Evolutionary conservation across 2,888 invertebrate genomes (phyloP), one percentile per base, ranked within the genome.

Genomic region (Tenthredo mesomela): DNA sequence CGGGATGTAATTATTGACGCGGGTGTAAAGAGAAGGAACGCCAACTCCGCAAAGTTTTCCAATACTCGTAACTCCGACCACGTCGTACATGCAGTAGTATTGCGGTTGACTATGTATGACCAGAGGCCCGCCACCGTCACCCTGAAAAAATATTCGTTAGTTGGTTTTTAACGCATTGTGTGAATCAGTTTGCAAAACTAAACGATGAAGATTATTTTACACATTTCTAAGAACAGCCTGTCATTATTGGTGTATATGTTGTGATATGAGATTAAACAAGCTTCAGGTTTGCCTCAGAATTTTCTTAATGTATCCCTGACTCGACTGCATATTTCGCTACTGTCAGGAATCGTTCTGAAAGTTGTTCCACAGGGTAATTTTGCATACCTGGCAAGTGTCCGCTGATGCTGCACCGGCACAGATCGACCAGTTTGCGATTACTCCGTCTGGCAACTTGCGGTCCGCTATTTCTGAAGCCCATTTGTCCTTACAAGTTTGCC

Each of bases 101-200:
- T 86, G 84, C 33, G 33, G 33, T 88, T 92, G 92, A 85, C 91
- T 93, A 73, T 90, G 90, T 0, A 94, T 89, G 75, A 93, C 93
- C 37, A 96, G 91, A 0, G 96, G 96, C 0, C 96, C 96, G 15
- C 96, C 96, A 21, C 1, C 3, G 25, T 96, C 96, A 10, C 96
- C 96, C 94, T 96, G 90, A 5, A 71, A 71, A 4, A 40, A 18
- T 3, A 1, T 54, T 54, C 18, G n/a, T 54, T 54, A 33, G 15
- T 67, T 10, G 7, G 15, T 15, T 54, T 54, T 54, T 12, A 54
- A 54, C 43, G 43, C 43, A 43, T 43, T 43, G 43, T 43, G 43
- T 18, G 54, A 54, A 12, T 54, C 54, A n/a, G 7, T 54, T 7
- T 54, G 3, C n/a, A n/a, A n/a, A n/a, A 6, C 54, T 18, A n/a